Conservation (phyloP, 2,888 invertebrate genomes). For the Zaprionus lineosus region DNA sequence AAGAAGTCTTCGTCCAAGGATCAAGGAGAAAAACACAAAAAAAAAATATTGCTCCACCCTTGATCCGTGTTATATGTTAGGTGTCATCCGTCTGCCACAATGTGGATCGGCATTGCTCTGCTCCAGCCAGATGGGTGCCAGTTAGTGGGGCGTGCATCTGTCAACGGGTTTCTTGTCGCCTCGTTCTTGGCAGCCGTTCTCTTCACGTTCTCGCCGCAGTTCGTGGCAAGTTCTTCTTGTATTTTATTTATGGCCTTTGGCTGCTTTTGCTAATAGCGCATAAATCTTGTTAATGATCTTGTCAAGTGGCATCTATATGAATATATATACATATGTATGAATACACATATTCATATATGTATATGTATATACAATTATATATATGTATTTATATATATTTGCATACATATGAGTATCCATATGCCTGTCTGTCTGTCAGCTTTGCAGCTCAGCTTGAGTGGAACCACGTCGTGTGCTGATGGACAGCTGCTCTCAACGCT, state of each 20-base stretch:
- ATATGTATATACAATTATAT: conserved; percentile 4
- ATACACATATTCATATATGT: conserved; percentile 6
- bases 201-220: conserved; percentile 22
- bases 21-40: too few species aligned
- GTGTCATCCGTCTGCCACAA: conserved; percentile 33
- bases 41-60: too few species aligned
- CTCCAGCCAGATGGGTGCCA: conserved; percentile 46
- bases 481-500: conserved; percentile 68
- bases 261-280: conserved; percentile 79
- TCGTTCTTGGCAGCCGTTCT: conserved; percentile 36
- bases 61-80: conserved; percentile 2
- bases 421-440: conserved; percentile 10
- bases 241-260: conserved; percentile 75
- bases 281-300: conserved; percentile 81
- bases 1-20: too few species aligned
- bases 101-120: conserved; percentile 9
- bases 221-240: conserved; percentile 37
- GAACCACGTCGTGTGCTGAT: conserved; percentile 48
- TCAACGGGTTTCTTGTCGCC: conserved; percentile 71
- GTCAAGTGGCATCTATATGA: conserved; percentile 67
- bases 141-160: conserved; percentile 58
- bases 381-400: too few species aligned
- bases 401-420: background rate
- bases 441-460: conserved; percentile 11
- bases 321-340: background rate